Evolutionary conservation across 37 sponge, comb jelly and placozoan species (phyloP).

Genomic region (Agelas oroides): DNA sequence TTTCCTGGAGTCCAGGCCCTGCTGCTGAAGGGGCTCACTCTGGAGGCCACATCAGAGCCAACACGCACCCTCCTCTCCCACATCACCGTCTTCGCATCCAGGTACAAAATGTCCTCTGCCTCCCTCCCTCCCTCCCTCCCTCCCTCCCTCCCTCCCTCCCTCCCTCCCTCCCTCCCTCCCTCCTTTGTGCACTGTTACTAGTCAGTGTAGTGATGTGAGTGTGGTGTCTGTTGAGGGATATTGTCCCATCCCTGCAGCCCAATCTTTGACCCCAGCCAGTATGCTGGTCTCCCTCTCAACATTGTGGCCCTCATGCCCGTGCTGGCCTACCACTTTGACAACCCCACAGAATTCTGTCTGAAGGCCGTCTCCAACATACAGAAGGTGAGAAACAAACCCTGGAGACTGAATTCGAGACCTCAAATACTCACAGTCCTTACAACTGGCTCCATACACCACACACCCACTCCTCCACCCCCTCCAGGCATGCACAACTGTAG

Average conservation of each 20-base stretch:
- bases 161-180: no score
- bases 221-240: neutral
- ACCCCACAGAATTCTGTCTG: constrained; percentile 68
- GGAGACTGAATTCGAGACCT: no score
- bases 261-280: constrained; percentile 51
- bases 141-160: no score
- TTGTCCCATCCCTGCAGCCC: constrained; percentile 3
- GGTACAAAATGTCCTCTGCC: no score
- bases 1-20: constrained; percentile 86
- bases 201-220: neutral
- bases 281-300: constrained; percentile 77
- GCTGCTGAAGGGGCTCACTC: constrained; percentile 80
- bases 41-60: constrained; percentile 23
- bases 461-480: no score
- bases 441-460: no score
- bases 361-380: constrained; percentile 50
- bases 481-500: constrained; percentile 60
- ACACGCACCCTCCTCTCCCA: constrained; percentile 30
- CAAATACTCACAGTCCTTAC: no score
- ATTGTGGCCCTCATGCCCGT: constrained; percentile 82
- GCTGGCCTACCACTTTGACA: constrained; percentile 70
- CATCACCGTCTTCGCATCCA: no score
- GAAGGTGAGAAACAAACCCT: constrained; percentile 45
- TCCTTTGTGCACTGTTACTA: neutral
- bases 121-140: no score